Evolutionary conservation across 1,140 invertebrate genomes (phyloP), one percentile per base, ranked within the genome.

Genomic region (Cotesia vestalis): DNA sequence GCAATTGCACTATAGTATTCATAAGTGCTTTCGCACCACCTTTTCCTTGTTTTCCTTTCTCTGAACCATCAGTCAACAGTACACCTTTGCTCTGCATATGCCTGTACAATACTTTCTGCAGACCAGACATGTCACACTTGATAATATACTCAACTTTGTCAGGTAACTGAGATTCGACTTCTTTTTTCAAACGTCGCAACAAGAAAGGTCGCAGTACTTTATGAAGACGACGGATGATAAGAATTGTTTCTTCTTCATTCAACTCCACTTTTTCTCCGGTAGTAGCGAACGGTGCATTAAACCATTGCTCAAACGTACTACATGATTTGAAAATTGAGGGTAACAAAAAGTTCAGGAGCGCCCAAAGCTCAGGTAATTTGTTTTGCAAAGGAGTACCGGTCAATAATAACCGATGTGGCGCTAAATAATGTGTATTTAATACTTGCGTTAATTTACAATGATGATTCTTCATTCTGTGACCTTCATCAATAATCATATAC

Each of bases 401-500:
- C 0, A 99, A 88, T 0, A 99, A 90, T 46, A 99, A 85, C 40
- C 98, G 91, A 88, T 99, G 96, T 5, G 97, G 96, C 11, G 97
- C 96, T 69, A 92, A 90, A 86, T 99, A 99, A 88, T 98, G 95
- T 1, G 96, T 98, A 84, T 99, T 99, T 20, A 99, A 88, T 6
- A 95, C 93, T 85, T 98, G 95, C 0, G 98, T 99, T 73, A 99
- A 87, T 85, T 99, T 99, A 87, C 98, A 99, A 84, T 99, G 98
- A 87, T 99, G 98, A 86, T 99, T 99, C 88, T 99, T 99, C 97
- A 99, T 99, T 78, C 98, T 91, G 88, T 99, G 98, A 79, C 98
- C 98, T 88, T 99, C 98, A 86, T 99, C 98, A 79, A 99, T 99
- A 71, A 99, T 99, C 97, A 99, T 99, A 83, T 99, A 99, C 83